Evolutionary conservation across 2,888 invertebrate species (phyloP), one percentile per base, ranked within the genome.

Genomic region (Dasypolia templi): DNA sequence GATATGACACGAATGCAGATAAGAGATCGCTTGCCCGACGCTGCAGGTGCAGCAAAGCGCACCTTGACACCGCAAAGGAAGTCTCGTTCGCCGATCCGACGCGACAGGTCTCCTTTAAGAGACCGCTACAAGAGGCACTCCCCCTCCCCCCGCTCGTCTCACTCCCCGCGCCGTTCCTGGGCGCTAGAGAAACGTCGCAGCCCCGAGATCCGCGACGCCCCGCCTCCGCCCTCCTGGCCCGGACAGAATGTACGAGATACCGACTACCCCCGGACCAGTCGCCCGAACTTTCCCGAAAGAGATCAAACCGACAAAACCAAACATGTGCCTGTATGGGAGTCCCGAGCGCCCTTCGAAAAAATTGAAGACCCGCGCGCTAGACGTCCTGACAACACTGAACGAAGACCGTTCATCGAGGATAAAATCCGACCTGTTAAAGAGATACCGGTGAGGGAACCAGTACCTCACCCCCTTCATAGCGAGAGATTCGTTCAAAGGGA

Each of bases 151-250:
- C 83, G 87, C 6, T 90, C 90, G 2, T 86, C 88, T 2, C 89
- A 91, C 29, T 94, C 95, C 0, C 95, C 95, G 29, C 90, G 95
- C 7, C 94, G 95, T 2, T 95, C 95, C 0, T 96, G 95, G 95
- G 95, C 95, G 0, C 85, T 94, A 2, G 95, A 96, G 76, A 95
- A 95, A 80, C 93, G 95, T 6, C 85, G 87, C 69, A 95, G 94
- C 76, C 93, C 95, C 1, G 92, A 92, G 9, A 69, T 83, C 3
- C 83, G 84, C 3, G 92, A 93, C 29, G 92, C 94, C 0, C 95
- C 95, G 0, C 95, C 95, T 0, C 95, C 95, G 0, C 95, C 95
- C 0, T 62, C 86, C 4, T 95, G 95, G 95, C 95, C 95, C 0
- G 94, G 92, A 22, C 92, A 90, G 69, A 88, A 84, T 14, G 17